Evolutionary conservation across 1,140 invertebrate species (phyloP).

Genomic region (Seison nebaliae): DNA sequence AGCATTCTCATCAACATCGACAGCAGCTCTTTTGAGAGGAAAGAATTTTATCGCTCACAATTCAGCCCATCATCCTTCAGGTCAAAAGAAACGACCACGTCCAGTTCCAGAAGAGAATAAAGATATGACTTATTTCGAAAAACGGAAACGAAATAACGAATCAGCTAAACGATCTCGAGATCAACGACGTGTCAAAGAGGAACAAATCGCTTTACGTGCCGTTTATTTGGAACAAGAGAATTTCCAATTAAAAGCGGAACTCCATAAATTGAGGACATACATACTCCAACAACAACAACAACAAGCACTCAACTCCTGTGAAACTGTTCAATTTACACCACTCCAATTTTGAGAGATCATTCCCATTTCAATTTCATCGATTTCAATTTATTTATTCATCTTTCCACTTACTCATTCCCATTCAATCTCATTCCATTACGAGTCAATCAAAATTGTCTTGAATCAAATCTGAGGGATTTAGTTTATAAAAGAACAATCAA

Average conservation of each 20-base stretch:
- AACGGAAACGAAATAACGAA: constrained; percentile 28
- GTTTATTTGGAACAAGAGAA: constrained; percentile 26
- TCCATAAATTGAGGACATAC: constrained; percentile 19
- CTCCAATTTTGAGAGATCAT: no score
- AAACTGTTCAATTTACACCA: no score
- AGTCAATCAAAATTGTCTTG: no score
- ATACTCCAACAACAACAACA: no score
- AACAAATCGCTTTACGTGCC: constrained; percentile 17
- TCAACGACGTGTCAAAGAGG: constrained; percentile 22
- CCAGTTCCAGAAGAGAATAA: constrained; percentile 20
- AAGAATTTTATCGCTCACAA: not conserved
- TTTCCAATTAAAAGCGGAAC: constrained; percentile 22
- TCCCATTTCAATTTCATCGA: no score
- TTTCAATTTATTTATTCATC: no score
- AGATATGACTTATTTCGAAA: constrained; percentile 26
- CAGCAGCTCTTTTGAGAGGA: not conserved
- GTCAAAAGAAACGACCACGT: constrained; percentile 19
- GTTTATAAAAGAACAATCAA: no score
- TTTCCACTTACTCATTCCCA: no score
- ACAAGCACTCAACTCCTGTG: no score
- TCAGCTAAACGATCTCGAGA: constrained; percentile 28
- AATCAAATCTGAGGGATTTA: no score
- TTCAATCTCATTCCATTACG: no score
- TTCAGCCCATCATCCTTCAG: not conserved
- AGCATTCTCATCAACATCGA: not conserved